Percentiles rank a stretch among this genome's conserved stretches.
Evolutionary conservation across 2,888 invertebrate species (phyloP).

Genomic region (Mellilla xanthometata): DNA sequence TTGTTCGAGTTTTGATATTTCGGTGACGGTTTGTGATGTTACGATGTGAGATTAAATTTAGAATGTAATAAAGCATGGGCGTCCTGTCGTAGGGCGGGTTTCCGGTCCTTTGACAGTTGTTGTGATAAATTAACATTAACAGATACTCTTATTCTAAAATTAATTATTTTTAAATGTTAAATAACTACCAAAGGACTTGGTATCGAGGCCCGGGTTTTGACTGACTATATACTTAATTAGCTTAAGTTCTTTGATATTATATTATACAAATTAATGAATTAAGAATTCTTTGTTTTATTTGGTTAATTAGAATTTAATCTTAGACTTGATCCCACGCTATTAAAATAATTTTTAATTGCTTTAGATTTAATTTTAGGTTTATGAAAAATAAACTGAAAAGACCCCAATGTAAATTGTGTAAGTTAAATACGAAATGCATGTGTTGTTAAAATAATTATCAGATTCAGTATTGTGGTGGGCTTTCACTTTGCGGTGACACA

Average conservation of each 20-base stretch:
- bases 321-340: too few species aligned
- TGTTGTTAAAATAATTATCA: background rate
- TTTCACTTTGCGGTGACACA: constrained; percentile 24
- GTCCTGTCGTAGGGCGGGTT: background rate
- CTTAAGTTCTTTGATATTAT: constrained; percentile 14
- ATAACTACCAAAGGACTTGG: background rate
- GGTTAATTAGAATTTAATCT: too few species aligned
- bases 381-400: too few species aligned
- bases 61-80: constrained; percentile 10
- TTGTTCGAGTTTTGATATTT: constrained; percentile 1
- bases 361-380: too few species aligned
- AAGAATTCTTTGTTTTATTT: constrained; percentile 10
- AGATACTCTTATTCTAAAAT: too few species aligned
- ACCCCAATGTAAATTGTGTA: background rate
- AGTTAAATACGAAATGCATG: constrained; percentile 1
- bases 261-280: constrained; percentile 23
- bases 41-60: constrained; percentile 7
- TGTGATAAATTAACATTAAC: background rate
- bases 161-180: background rate
- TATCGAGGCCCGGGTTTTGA: constrained; percentile 4
- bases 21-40: background rate
- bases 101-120: background rate
- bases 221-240: constrained; percentile 19
- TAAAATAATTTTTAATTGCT: too few species aligned
- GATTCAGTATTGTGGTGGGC: constrained; percentile 15